These are phyloP conservation scores for Acrocephalus kingi DNA, from an alignment of 2,113 vertebrate species.

Conservation along the genomic window DNA sequence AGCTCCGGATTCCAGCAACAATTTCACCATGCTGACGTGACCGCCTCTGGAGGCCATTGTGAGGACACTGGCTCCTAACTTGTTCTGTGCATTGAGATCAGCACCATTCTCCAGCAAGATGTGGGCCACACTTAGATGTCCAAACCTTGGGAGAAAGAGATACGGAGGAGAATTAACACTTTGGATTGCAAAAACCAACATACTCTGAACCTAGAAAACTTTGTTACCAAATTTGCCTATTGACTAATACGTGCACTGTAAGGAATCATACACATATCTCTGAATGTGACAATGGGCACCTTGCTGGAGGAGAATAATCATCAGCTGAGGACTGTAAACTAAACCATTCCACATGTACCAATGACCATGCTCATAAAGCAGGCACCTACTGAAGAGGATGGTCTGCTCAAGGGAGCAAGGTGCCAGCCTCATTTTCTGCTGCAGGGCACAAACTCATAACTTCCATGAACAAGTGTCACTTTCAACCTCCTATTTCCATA, in stretches of 20 bases:
- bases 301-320: not conserved
- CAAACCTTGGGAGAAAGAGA: slow-evolving; percentile 78
- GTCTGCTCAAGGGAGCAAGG: not conserved
- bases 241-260: not conserved
- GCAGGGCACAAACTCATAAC: not conserved
- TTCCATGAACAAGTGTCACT: not conserved
- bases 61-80: slow-evolving; percentile 91
- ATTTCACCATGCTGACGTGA: slow-evolving; percentile 86
- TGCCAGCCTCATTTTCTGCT: not conserved
- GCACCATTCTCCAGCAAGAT: slow-evolving; percentile 94
- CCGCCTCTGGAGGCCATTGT: slow-evolving; percentile 90
- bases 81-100: slow-evolving; percentile 90
- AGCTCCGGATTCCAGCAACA: slow-evolving; percentile 88
- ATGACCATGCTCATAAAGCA: not conserved
- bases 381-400: not conserved
- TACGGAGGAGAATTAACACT: not conserved
- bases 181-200: not conserved
- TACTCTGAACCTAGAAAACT: not conserved
- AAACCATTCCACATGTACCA: not conserved
- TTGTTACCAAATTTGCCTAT: not conserved
- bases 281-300: not conserved
- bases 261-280: not conserved
- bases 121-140: slow-evolving; percentile 86
- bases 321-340: not conserved
- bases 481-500: not conserved